Evolutionary conservation across 2,113 vertebrate genomes (phyloP).

Genomic region (Coracopsis vasa): DNA sequence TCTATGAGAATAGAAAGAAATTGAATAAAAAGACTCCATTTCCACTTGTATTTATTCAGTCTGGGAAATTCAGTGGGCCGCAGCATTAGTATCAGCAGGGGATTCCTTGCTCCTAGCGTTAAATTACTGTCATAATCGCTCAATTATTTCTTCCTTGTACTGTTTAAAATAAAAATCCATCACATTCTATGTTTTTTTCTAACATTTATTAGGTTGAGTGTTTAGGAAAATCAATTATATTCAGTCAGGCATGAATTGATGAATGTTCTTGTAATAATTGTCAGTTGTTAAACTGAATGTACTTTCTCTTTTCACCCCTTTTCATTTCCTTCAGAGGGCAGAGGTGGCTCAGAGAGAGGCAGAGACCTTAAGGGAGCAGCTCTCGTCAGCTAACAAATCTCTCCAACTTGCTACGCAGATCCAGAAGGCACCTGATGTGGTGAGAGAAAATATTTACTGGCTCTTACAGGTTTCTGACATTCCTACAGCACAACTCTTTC

Average conservation of each 20-base stretch:
- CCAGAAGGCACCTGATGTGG: slow-evolving; percentile 90
- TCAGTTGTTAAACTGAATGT: slow-evolving; percentile 84
- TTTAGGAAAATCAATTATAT: slow-evolving; percentile 89
- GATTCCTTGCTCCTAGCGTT: slow-evolving; percentile 87
- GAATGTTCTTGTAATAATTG: slow-evolving; percentile 88
- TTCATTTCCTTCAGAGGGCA: slow-evolving; percentile 86
- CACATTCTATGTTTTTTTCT: slow-evolving; percentile 81
- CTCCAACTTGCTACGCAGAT: slow-evolving; percentile 86
- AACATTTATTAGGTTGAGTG: slow-evolving; percentile 88
- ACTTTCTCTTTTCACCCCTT: slow-evolving; percentile 77
- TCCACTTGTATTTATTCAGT: slow-evolving; percentile 85
- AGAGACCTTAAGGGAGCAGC: slow-evolving; percentile 90
- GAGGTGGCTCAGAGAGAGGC: slow-evolving; percentile 93
- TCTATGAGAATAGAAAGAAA: slow-evolving; percentile 82
- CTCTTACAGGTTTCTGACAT: slow-evolving; percentile 24
- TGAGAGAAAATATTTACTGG: slow-evolving; percentile 74
- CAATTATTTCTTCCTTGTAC: slow-evolving; percentile 88
- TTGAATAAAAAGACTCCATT: slow-evolving; percentile 87
- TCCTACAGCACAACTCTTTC: background rate
- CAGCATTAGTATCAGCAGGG: slow-evolving; percentile 85
- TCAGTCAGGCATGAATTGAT: slow-evolving; percentile 86
- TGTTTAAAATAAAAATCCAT: slow-evolving; percentile 88
- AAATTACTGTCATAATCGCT: slow-evolving; percentile 91
- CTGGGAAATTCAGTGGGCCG: slow-evolving; percentile 86
- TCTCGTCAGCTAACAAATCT: slow-evolving; percentile 90